A percentile compares a stretch with the other conserved stretches of the same genome.
phyloP scores from a whole-genome alignment of 1,140 invertebrate species.

The Rhynchophorus ferrugineus region DNA sequence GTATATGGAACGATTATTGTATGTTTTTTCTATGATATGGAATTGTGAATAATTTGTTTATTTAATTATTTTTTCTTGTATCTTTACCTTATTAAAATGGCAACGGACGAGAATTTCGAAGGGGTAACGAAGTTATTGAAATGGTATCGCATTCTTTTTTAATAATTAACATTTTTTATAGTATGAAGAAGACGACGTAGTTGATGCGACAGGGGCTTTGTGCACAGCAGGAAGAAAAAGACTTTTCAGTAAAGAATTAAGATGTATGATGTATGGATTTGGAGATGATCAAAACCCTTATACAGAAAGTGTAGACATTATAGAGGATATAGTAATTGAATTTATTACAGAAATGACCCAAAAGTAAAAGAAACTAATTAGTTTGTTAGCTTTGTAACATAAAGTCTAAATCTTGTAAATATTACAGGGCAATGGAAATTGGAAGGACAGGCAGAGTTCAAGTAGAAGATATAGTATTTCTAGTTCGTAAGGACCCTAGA shows the following conservation, averaged over 20 bases:
- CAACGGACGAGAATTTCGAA: conserved; percentile 17
- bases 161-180: conserved; percentile 24
- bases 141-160: neutral
- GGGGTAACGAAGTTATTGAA: too few species aligned
- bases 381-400: conserved; percentile 4
- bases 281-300: conserved; percentile 99
- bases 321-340: conserved; percentile 97
- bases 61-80: too few species aligned
- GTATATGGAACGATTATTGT: too few species aligned
- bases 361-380: conserved; percentile 46
- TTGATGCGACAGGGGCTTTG: conserved; percentile 56
- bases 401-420: neutral
- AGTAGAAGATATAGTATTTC: conserved; percentile 97
- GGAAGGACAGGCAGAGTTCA: conserved; percentile 89
- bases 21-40: too few species aligned
- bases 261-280: conserved; percentile 99
- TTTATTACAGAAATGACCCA: conserved; percentile 94
- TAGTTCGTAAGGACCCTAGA: conserved; percentile 93
- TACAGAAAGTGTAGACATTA: conserved; percentile 94
- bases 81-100: too few species aligned
- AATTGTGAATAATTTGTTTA: too few species aligned
- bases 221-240: conserved; percentile 63
- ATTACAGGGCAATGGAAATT: conserved; percentile 87
- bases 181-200: conserved; percentile 58
- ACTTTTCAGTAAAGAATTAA: conserved; percentile 82